Base-by-base conservation (phyloP, 2,797 vertebrate species). In the Clarias platycephalus region DNA sequence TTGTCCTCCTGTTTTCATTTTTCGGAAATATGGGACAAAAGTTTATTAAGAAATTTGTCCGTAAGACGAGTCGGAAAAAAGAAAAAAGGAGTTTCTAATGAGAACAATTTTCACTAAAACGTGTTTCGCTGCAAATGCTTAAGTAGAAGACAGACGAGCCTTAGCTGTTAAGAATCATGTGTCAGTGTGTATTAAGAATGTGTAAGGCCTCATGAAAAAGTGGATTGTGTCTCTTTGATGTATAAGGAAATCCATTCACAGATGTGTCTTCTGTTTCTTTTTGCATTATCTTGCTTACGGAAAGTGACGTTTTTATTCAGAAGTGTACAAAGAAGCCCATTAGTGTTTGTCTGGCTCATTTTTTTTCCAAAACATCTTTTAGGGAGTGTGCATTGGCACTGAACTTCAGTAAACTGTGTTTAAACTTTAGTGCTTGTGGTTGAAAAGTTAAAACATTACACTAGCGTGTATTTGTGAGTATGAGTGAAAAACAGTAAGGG, bases 271-370 rank as follows among this genome's bases (percentile, higher is more conserved):
- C 64, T 68, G 79, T 24, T 68, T 58, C 63, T 31, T 68, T 31
- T 81, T 81, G 79, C 79, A 81, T 81, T 68, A 81, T 55, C 79
- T 34, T 55, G 79, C 79, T 67, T 81, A 81, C 62, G 15, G 79
- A 81, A 81, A 81, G 79, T 81, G 79, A 81, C 79, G 2, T 68
- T 81, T 67, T 81, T 81, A 67, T 55, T 81, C 63, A 8, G n/a
- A 81, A 81, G 79, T 81, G 79, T 81, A 81, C 64, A 81, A 68
- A 81, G 79, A 81, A 81, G 79, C 64, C 26, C 63, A 68, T 81
- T 81, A 68, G 63, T 81, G 79, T 81, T 81, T 68, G 64, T 67
- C 78, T 80, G 78, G 62, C 62, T 80, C 16, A 20, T 31, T 66
- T 64, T 80, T 78, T 24, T 53, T 7, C 3, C 24, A 31, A 80